Conservation (phyloP, 2,113 vertebrate species). For the Lipophrys pholis region DNA sequence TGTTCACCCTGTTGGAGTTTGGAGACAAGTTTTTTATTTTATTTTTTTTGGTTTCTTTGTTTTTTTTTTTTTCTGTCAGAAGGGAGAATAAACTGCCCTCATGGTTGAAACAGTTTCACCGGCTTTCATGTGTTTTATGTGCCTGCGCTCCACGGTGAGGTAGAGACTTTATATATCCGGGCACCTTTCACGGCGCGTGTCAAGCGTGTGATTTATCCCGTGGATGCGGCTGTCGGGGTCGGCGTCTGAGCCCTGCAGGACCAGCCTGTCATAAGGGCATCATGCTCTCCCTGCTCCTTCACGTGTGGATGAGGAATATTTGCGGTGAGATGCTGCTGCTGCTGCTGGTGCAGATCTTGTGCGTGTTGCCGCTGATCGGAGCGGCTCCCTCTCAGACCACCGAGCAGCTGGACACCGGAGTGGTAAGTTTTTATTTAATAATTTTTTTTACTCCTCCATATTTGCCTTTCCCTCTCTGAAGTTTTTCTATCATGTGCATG, state of each 20-base stretch:
- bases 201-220: slow-evolving; percentile 48
- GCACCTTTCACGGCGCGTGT: background rate
- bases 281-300: slow-evolving; percentile 54
- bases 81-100: slow-evolving; percentile 10
- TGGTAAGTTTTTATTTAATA: slow-evolving; percentile 85
- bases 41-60: background rate
- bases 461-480: background rate
- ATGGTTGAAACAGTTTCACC: slow-evolving; percentile 7
- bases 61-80: no score
- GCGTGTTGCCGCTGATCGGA: slow-evolving; percentile 67
- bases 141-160: slow-evolving; percentile 74
- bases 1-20: background rate
- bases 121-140: slow-evolving; percentile 68
- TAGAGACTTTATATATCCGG: slow-evolving; percentile 48
- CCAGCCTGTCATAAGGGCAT: slow-evolving; percentile 64
- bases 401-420: slow-evolving; percentile 88
- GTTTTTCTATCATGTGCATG: slow-evolving; percentile 1
- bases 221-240: slow-evolving; percentile 66
- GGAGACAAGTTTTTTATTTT: background rate
- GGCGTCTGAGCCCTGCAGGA: slow-evolving; percentile 67
- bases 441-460: background rate
- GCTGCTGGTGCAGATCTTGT: slow-evolving; percentile 68
- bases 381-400: slow-evolving; percentile 81
- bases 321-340: slow-evolving; percentile 75
- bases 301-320: slow-evolving; percentile 78